Base-by-base conservation (phyloP, 2,888 invertebrate species). In the Dynastes hyllus region DNA sequence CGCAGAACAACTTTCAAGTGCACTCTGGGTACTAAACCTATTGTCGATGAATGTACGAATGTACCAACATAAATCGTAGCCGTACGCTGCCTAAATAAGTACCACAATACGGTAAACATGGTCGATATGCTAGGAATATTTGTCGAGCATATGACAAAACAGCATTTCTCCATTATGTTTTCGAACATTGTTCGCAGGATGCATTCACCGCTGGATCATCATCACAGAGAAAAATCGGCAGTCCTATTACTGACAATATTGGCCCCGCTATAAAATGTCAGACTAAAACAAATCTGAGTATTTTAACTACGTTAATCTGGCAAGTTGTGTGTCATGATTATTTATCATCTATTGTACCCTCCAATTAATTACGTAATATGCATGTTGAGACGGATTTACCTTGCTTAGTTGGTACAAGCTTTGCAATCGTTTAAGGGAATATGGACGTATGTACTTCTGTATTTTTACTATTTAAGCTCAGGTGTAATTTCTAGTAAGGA, bases 301-400 rank as follows among this genome's bases (percentile, higher is more conserved):
- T 29, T 50, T 66, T 51, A 69, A 51, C 27, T 51, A 69, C 51
- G 29, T 69, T 69, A 69, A 69, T 50, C 50, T 3, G 50, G 22
- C 16, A 69, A 27, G 50, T 27, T 16, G 16, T 69, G 22, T 29
- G 27, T 69, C 69, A 69, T 16, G 51, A 69, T 61, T 61, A 63
- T 63, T 76, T 55, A 61, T 63, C 58, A 58, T 32, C 29, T 40
- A 76, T 76, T 76, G 63, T 76, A 61, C 37, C 13, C 6, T n/a
- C 45, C 40, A 63, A 75, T 75, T 53, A 73, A 73, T 55, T 73
- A 55, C 29, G 61, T 22, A 63, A 76, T 50, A 50, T 76, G 11
- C 63, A 61, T 50, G 69, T 6, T 27, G 69, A 69, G 69, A 69
- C 51, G 69, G 51, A 69, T 69, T 63, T 29, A 32, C 2, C 32